Evolutionary conservation across 2,888 invertebrate species (phyloP), one percentile per base, ranked within the genome.

Genomic region (Fissipunctia ypsillon): DNA sequence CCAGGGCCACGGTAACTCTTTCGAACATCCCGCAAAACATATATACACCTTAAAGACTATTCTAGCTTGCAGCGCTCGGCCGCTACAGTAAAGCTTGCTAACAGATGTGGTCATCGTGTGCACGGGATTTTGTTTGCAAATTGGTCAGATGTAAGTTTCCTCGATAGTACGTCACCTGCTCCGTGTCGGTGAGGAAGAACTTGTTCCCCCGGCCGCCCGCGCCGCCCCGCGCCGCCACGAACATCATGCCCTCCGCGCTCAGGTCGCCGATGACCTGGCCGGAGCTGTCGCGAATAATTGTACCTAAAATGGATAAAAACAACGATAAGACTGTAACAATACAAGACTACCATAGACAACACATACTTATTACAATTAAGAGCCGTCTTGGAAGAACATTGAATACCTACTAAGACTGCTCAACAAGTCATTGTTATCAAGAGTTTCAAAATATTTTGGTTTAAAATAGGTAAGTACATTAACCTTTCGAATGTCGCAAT

Each of bases 131-230:
- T n/a, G n/a, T n/a, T n/a, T n/a, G n/a, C n/a, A n/a, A n/a, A n/a
- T n/a, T n/a, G n/a, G n/a, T n/a, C n/a, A n/a, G n/a, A n/a, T n/a
- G n/a, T n/a, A n/a, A n/a, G n/a, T n/a, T n/a, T n/a, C n/a, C n/a
- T n/a, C n/a, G n/a, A n/a, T n/a, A n/a, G n/a, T 31, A 31, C 31
- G 14, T 50, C n/a, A 95, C 95, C 96, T 98, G 98, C 90, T 98
- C 96, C 61, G 97, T 97, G 87, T 98, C 97, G 0, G 98, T 97
- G 31, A 98, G 96, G 93, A 99, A 99, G 95, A 98, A 99, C 79
- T 97, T 97, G 95, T 99, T 99, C 0, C 99, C 99, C 90, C 98
- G 98, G 0, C 99, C 99, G 0, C 99, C 99, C 0, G 98, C 97
- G 6, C 99, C 99, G 0, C 99, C 99, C 79, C 99, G 96, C 19